Evolutionary conservation across 2,797 vertebrate species (phyloP), one percentile per base, ranked within the genome.

Genomic region (Pteronotus mesoamericanus): DNA sequence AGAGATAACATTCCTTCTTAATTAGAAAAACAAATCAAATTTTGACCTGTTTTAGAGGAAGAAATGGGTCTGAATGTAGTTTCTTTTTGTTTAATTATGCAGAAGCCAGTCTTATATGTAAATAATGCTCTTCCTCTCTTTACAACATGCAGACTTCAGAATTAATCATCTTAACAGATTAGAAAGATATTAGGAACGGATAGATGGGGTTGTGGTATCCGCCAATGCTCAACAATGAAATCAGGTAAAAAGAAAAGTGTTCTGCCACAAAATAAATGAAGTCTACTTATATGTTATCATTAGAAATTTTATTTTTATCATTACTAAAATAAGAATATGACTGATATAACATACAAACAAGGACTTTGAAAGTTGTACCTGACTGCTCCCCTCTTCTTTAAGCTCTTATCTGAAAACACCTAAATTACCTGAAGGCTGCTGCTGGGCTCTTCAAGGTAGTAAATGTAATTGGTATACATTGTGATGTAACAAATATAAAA

Each of bases 1-100:
- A 57, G 39, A 93, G 32, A 64, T 34, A 34, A 87, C 89, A 93
- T 89, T 83, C 59, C 32, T 84, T 89, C 14, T 34, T 59, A 80
- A 94, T 89, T 82, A 94, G 61, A 74, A 90, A 94, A 94, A 88
- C 69, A 96, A 84, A 95, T 82, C 34, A 89, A 82, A 46, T 64
- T 57, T 86, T 89, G 51, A 91, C 46, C 66, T 74, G 15, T 18
- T 69, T 69, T 24, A 19, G 53, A 44, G 21, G 32, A 53, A 51
- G 15, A 87, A 72, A 42, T 87, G 26, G n/a, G 48, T 55, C 94
- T 92, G 61, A 94, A 90, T 0, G 19, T 72, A 24, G 57, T 61
- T 69, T 94, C 68, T 78, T 86, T 90, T 69, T 91, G 21, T 86
- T 94, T 79, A 91, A 85, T 68, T 59, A 90, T 57, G 34, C 15